Conservation (phyloP, 2,113 vertebrate genomes). For the Melanostigma gelatinosum region DNA sequence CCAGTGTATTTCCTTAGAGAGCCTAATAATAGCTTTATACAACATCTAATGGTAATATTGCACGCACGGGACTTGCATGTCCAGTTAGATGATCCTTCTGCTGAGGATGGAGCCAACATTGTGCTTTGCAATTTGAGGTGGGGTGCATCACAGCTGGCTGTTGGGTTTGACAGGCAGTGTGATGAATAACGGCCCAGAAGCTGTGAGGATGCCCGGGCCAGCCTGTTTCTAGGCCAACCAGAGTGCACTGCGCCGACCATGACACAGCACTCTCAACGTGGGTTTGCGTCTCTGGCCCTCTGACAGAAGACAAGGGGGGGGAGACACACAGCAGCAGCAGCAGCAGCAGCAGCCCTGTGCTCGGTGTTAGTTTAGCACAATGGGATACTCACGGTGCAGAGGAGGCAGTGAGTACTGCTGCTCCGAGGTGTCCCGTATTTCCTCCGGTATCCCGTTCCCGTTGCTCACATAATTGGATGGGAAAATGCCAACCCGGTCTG, state of each 20-base stretch:
- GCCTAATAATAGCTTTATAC: not conserved
- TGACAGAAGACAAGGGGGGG: conserved; percentile 4
- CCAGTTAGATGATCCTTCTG: not conserved
- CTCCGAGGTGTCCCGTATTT: conserved; percentile 76
- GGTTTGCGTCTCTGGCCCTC: not conserved
- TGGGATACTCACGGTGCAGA: conserved; percentile 81
- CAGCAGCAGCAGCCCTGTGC: not conserved
- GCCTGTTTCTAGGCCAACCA: conserved; percentile 61
- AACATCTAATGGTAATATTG: not conserved
- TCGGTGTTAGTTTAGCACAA: conserved; percentile 35
- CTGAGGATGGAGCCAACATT: conserved; percentile 12
- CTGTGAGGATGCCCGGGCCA: conserved; percentile 50
- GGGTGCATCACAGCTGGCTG: conserved; percentile 36
- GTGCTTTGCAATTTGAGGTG: conserved; percentile 40
- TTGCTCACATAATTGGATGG: conserved; percentile 95
- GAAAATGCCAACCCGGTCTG: conserved; percentile 95
- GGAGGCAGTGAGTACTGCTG: conserved; percentile 74
- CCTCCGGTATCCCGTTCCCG: conserved; percentile 85
- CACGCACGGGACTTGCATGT: not conserved
- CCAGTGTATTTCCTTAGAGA: not conserved
- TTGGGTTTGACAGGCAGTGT: conserved; percentile 40
- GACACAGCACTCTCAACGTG: conserved; percentile 70
- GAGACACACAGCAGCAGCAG: not conserved
- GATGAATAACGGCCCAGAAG: conserved; percentile 60
- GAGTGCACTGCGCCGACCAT: conserved; percentile 52